These are phyloP conservation scores for Sebastes vulpes DNA, from an alignment of 2,797 vertebrate species.

Conservation along the genomic window DNA sequence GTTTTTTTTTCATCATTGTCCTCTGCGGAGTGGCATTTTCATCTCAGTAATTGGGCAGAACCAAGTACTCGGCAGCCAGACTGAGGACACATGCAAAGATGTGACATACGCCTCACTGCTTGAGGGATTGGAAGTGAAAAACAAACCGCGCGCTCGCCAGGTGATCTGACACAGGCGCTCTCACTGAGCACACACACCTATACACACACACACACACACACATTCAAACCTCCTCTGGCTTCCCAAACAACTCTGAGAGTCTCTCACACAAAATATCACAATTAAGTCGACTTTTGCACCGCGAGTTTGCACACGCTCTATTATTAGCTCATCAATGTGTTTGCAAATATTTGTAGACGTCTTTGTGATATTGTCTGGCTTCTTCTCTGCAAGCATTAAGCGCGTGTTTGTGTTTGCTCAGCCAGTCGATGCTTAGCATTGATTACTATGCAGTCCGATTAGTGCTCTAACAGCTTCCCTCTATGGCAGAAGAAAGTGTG, in stretches of 20 bases:
- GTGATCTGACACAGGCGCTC: slow-evolving; percentile 52
- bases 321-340: slow-evolving; percentile 62
- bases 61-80: slow-evolving; percentile 45
- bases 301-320: slow-evolving; percentile 36
- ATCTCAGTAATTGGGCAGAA: slow-evolving; percentile 74
- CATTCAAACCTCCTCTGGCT: background rate
- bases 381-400: slow-evolving; percentile 53
- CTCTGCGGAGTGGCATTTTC: slow-evolving; percentile 67
- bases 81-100: slow-evolving; percentile 71
- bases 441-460: slow-evolving; percentile 78
- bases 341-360: slow-evolving; percentile 73
- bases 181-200: slow-evolving; percentile 7
- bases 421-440: slow-evolving; percentile 74
- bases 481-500: slow-evolving; percentile 40
- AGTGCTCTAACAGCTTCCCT: slow-evolving; percentile 55
- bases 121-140: slow-evolving; percentile 65
- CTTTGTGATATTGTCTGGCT: slow-evolving; percentile 52
- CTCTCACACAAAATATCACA: slow-evolving; percentile 32
- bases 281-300: background rate
- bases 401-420: slow-evolving; percentile 78
- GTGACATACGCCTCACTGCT: slow-evolving; percentile 58
- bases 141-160: slow-evolving; percentile 46
- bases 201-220: background rate
- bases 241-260: slow-evolving; percentile 7
- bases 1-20: slow-evolving; percentile 42